Conservation (phyloP, 1,140 invertebrate species). For the Leptopilina boulardi region DNA sequence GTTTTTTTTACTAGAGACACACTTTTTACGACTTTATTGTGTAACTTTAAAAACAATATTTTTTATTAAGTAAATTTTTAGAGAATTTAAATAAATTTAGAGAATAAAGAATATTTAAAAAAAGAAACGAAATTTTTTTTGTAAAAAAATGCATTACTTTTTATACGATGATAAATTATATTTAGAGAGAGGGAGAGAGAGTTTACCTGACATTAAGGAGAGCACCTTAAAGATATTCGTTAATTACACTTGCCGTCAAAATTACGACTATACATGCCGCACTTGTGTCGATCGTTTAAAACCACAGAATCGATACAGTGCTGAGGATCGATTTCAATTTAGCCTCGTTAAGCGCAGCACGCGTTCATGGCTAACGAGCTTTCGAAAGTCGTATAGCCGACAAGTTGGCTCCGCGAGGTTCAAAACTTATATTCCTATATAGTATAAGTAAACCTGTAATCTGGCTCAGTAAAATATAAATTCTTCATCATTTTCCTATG, state of each 20-base stretch:
- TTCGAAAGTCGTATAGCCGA: slow-evolving; percentile 74
- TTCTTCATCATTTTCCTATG: not conserved
- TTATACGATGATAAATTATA: not conserved
- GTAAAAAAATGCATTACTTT: not conserved
- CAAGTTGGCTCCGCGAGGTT: slow-evolving; percentile 66
- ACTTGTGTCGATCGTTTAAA: slow-evolving; percentile 53
- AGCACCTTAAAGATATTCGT: not conserved
- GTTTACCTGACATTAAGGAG: not conserved
- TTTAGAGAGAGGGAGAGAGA: not conserved
- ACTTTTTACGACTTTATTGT: too few relatives aligned
- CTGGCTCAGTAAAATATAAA: slow-evolving; percentile 44
- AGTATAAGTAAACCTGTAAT: slow-evolving; percentile 67
- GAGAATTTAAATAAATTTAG: too few relatives aligned
- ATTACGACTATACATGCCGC: slow-evolving; percentile 26
- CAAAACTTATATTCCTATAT: slow-evolving; percentile 55
- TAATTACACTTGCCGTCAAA: slow-evolving; percentile 24
- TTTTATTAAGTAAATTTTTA: too few relatives aligned
- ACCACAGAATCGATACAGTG: slow-evolving; percentile 60
- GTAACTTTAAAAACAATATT: too few relatives aligned
- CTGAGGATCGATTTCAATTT: slow-evolving; percentile 75
- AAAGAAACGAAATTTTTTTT: too few relatives aligned
- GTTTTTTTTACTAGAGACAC: too few relatives aligned
- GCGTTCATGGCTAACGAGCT: slow-evolving; percentile 73
- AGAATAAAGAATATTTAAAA: too few relatives aligned
- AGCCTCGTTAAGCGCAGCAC: slow-evolving; percentile 71